A percentile compares a stretch with the other conserved stretches of the same genome.
Evolutionary conservation across 2,797 vertebrate species (phyloP).

Genomic region (Lagorchestes hirsutus): DNA sequence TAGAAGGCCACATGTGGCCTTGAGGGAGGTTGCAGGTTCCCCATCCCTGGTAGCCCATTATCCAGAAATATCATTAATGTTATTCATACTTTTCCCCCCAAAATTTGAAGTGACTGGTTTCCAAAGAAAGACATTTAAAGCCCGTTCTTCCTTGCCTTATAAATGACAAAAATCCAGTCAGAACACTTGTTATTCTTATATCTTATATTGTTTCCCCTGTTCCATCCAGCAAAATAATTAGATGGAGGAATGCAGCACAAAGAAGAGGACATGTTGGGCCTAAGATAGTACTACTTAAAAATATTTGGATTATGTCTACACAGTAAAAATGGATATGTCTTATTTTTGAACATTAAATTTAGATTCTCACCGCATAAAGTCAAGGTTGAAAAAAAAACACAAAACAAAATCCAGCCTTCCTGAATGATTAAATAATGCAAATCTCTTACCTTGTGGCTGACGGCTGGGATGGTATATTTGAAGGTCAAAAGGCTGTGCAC

Average conservation of each 20-base stretch:
- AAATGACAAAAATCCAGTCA: neutral
- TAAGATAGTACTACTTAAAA: neutral
- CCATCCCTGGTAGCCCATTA: neutral
- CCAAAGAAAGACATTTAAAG: neutral
- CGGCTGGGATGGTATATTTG: conserved; percentile 98
- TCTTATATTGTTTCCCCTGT: conserved; percentile 32
- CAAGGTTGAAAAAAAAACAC: neutral
- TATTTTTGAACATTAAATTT: neutral
- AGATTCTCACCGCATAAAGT: neutral
- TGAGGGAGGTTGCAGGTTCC: no score
- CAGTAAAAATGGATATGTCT: neutral
- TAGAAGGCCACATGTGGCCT: no score
- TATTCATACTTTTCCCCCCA: neutral
- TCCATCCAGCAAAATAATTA: neutral
- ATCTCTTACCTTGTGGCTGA: conserved; percentile 93
- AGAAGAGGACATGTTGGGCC: neutral
- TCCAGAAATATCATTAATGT: neutral
- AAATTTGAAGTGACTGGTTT: neutral
- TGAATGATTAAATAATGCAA: neutral
- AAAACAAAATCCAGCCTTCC: neutral
- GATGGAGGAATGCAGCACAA: neutral
- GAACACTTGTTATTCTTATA: neutral
- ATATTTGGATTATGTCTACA: neutral
- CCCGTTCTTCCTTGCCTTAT: neutral
- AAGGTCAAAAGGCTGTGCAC: conserved; percentile 98